Evolutionary conservation across 2,797 vertebrate species (phyloP), one percentile per base, ranked within the genome.

Genomic region (Lacerta bilineata): DNA sequence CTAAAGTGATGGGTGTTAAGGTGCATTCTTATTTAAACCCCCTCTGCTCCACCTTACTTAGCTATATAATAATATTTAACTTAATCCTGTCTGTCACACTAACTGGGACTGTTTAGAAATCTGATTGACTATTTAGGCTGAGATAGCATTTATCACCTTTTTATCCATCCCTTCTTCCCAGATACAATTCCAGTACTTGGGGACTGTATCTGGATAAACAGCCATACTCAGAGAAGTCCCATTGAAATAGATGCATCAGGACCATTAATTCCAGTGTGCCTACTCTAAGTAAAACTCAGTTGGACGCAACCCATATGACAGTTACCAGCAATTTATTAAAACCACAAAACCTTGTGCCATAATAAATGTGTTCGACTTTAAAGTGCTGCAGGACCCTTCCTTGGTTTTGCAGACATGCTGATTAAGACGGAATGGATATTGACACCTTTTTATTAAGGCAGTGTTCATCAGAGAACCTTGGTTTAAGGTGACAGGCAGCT

Each of bases 1-100:
- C 75, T 93, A 74, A 27, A 20, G n/a, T 86, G 1, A 80, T 3
- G 76, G 80, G 82, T 33, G 89, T 93, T 87, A 82, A 33, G 82
- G 25, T 61, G 7, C 23, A 41, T 2, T 77, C 27, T 79, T 27
- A 33, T 87, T n/a, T 1, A 25, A 75, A 25, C n/a, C 39, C 29
- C 20, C n/a, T 6, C 0, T 33, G 17, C 55, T 89, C 11, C 13
- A 33, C 7, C 64, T 90, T 61, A n/a, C 78, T 71, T 87, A 8
- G 74, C 17, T 55, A 78, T 43, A 59, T 50, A 82, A 61, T 13
- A 79, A 80, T 80, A 29, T 59, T 79, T 72, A 39, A 59, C 20
- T 29, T 59, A 61, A 27, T 29, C 59, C 23, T 25, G 33, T 72
- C 39, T 46, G 1, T 46, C 18, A 59, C 8, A 33, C 61, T 25